phyloP scores from a whole-genome alignment of 2,888 invertebrate genomes.

The Cerastoderma edule region DNA sequence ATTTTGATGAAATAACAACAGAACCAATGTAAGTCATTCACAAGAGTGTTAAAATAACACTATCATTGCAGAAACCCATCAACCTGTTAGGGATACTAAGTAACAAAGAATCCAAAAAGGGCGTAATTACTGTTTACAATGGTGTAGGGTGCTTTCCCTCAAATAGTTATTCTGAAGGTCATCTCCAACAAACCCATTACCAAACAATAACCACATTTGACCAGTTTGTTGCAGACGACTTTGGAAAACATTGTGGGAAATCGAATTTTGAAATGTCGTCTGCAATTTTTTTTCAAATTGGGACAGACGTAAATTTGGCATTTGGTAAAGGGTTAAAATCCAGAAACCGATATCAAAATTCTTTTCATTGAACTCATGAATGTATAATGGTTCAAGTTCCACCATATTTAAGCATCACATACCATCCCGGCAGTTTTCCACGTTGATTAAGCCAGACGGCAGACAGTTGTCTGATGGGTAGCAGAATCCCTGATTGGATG shows the following conservation, averaged over 20 bases:
- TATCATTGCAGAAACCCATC: too few relatives aligned
- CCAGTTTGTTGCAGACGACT: too few relatives aligned
- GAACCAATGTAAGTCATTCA: too few relatives aligned
- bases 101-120: too few relatives aligned
- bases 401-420: not conserved
- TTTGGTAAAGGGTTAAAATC: not conserved
- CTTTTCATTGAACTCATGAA: not conserved
- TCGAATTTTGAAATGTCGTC: not conserved
- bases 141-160: too few relatives aligned
- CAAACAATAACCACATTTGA: too few relatives aligned
- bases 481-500: constrained; percentile 80
- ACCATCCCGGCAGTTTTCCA: constrained; percentile 72
- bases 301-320: too few relatives aligned
- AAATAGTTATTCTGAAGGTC: not conserved
- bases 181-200: not conserved
- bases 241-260: not conserved
- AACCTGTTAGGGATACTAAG: too few relatives aligned
- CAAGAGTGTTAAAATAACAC: too few relatives aligned
- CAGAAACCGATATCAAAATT: not conserved
- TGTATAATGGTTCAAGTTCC: not conserved
- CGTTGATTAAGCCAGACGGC: constrained; percentile 77
- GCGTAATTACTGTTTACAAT: too few relatives aligned
- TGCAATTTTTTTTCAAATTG: not conserved
- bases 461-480: constrained; percentile 72
- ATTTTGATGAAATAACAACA: too few relatives aligned